phyloP scores from a whole-genome alignment of 1,140 invertebrate genomes.

The Neuroterus valhalla region DNA sequence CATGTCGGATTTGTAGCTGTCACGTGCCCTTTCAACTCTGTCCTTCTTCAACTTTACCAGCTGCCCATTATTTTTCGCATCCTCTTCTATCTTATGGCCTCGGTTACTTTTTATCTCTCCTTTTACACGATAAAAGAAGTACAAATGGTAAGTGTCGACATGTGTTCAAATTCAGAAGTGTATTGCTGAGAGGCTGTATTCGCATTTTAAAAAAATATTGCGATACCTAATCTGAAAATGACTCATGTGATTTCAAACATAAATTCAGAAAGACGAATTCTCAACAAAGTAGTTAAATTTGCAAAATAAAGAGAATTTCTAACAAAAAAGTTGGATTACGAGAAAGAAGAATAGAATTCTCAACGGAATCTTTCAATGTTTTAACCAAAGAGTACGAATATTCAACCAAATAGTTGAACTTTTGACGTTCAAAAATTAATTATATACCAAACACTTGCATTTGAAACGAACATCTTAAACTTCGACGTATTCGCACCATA shows the following conservation, averaged over 20 bases:
- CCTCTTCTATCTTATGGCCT: background rate
- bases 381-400: no score
- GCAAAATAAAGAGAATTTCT: no score
- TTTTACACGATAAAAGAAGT: background rate
- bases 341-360: no score
- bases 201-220: background rate
- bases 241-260: constrained; percentile 1
- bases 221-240: background rate
- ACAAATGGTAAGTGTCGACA: background rate
- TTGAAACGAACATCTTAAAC: no score
- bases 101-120: background rate
- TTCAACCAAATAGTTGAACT: no score
- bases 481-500: no score
- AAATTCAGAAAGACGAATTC: background rate
- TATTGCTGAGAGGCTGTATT: background rate
- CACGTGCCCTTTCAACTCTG: constrained; percentile 9
- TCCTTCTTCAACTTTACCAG: background rate
- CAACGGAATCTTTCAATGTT: no score
- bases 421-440: no score
- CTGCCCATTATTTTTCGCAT: background rate
- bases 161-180: background rate
- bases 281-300: no score
- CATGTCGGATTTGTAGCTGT: constrained; percentile 18
- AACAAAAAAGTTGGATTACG: no score
- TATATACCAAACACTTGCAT: no score